These are phyloP conservation scores for Potamilus streckersoni DNA, from an alignment of 1,140 invertebrate genomes.

Conservation along the genomic window DNA sequence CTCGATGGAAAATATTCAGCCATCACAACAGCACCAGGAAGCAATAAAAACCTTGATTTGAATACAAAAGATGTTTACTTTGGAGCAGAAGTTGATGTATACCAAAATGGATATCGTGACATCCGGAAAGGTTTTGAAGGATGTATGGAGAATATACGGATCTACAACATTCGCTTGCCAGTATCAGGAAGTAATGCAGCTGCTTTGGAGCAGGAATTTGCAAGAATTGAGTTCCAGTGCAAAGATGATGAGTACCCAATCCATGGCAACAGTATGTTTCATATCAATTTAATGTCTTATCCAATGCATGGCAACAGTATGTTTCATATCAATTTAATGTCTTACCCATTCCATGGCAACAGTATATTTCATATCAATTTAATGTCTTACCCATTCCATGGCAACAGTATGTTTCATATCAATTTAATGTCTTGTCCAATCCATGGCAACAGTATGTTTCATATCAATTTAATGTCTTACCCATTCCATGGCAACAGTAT, in stretches of 20 bases:
- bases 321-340: too few relatives aligned
- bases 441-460: too few relatives aligned
- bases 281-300: not conserved
- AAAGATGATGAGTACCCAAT: constrained; percentile 41
- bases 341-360: too few relatives aligned
- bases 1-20: constrained; percentile 84
- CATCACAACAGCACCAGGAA: constrained; percentile 83
- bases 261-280: constrained; percentile 40
- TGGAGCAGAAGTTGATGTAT: constrained; percentile 82
- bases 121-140: constrained; percentile 86
- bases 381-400: too few relatives aligned
- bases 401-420: too few relatives aligned
- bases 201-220: constrained; percentile 78
- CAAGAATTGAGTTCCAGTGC: constrained; percentile 83
- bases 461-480: not conserved
- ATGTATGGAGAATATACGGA: constrained; percentile 89
- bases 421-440: too few relatives aligned
- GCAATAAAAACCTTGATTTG: constrained; percentile 87
- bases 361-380: too few relatives aligned
- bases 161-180: constrained; percentile 82
- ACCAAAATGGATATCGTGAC: constrained; percentile 78
- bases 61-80: constrained; percentile 86
- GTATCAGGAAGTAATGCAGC: constrained; percentile 71
- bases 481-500: constrained; percentile 37
- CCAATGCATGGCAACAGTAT: too few relatives aligned